A percentile compares a stretch with the other conserved stretches of the same genome.
Evolutionary conservation across 2,888 invertebrate genomes (phyloP).

Genomic region (Allygus modestus): DNA sequence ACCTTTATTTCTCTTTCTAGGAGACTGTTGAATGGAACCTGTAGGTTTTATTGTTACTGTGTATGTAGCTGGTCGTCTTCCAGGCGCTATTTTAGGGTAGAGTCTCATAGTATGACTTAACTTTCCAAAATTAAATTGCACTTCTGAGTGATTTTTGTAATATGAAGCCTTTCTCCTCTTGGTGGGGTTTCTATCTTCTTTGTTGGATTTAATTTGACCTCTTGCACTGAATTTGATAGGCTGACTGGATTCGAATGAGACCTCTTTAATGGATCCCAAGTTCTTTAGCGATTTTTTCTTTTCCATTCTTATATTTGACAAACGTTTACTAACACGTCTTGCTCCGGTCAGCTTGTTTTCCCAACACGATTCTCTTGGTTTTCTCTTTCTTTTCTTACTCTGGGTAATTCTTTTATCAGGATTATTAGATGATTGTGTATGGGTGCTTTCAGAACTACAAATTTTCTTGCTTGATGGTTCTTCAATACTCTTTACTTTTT

Average conservation of each 20-base stretch:
- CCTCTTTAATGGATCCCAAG: background rate
- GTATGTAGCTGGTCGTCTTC: background rate
- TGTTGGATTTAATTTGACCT: background rate
- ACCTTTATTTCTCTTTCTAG: background rate
- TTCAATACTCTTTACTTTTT: background rate
- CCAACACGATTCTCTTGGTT: background rate
- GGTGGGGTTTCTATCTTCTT: background rate
- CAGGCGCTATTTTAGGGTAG: background rate
- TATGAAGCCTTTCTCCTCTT: background rate
- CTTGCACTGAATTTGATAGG: conserved; percentile 7
- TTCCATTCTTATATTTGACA: conserved; percentile 23
- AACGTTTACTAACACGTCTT: conserved; percentile 45
- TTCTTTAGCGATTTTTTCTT: background rate
- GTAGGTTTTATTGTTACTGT: conserved; percentile 1
- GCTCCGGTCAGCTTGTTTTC: conserved; percentile 50
- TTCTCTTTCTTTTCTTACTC: background rate
- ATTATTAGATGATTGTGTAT: background rate
- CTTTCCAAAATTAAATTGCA: conserved; percentile 1
- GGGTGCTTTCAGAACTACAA: background rate
- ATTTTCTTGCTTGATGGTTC: conserved; percentile 16
- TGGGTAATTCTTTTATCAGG: background rate
- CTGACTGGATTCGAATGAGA: background rate
- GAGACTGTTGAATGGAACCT: background rate
- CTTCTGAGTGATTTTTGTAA: background rate
- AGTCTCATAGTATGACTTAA: background rate